A percentile compares a stretch with the other conserved stretches of the same genome.
Conservation (phyloP, 35 echinoderm and acorn worm species). For the Strongylocentrotus purpuratus region DNA sequence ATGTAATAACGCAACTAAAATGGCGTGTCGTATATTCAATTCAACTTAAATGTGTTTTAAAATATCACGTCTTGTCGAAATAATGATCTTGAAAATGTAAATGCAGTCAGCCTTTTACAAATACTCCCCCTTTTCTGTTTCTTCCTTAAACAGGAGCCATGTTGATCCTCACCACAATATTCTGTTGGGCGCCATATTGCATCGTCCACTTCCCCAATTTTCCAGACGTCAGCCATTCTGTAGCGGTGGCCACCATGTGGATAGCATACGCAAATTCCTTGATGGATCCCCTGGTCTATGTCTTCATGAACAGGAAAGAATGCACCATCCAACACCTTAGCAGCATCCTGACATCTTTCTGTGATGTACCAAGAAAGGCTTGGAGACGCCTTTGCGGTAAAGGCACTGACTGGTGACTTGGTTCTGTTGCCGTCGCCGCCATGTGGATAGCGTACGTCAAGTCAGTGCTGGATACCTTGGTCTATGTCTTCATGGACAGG, state of each 20-base stretch:
- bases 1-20: too few relatives aligned
- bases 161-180: constrained; percentile 56
- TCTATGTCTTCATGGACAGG: too few relatives aligned
- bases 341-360: background rate
- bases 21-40: too few relatives aligned
- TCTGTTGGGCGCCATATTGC: constrained; percentile 61
- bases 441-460: too few relatives aligned
- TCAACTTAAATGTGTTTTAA: too few relatives aligned
- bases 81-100: background rate
- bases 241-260: constrained; percentile 58
- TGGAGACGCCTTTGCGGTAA: background rate
- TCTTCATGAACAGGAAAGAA: constrained; percentile 28
- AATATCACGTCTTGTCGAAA: background rate
- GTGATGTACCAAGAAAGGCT: background rate
- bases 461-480: too few relatives aligned
- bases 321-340: background rate
- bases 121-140: background rate
- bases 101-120: background rate
- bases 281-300: constrained; percentile 56
- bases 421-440: too few relatives aligned
- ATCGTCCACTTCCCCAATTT: constrained; percentile 54
- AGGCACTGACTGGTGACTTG: background rate
- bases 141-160: constrained; percentile 36
- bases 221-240: constrained; percentile 6
- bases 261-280: constrained; percentile 53